These are phyloP conservation scores for Hoplostethus mediterraneus DNA, from an alignment of 2,797 vertebrate species.

Conservation along the genomic window DNA sequence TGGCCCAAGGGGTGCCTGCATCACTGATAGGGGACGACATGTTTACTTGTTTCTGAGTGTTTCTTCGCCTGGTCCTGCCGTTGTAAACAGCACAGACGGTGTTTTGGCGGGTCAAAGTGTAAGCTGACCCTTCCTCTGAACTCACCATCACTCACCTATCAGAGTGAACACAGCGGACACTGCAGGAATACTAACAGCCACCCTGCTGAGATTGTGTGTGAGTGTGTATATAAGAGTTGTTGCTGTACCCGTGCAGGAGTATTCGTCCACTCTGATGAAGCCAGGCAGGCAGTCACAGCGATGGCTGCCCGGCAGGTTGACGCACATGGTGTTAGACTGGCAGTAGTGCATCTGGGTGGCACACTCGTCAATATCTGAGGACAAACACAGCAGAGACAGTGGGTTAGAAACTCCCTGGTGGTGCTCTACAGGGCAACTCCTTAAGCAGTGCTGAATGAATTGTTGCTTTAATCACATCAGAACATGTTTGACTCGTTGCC, in stretches of 20 bases:
- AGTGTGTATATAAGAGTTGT: neutral
- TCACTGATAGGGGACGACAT: too few species aligned
- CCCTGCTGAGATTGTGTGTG: too few species aligned
- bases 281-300: conserved; percentile 93
- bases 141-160: too few species aligned
- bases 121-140: too few species aligned
- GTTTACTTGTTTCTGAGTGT: too few species aligned
- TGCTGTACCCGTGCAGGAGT: conserved; percentile 93
- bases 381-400: conserved; percentile 56
- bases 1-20: too few species aligned
- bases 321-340: conserved; percentile 92
- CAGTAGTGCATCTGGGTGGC: conserved; percentile 96
- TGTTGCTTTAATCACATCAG: too few species aligned
- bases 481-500: conserved; percentile 1
- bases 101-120: too few species aligned
- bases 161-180: too few species aligned
- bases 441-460: neutral
- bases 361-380: conserved; percentile 95
- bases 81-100: too few species aligned
- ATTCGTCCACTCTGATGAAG: conserved; percentile 93
- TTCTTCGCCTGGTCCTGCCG: too few species aligned
- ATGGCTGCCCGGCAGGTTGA: conserved; percentile 92
- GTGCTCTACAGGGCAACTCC: conserved; percentile 2
- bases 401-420: conserved; percentile 22
- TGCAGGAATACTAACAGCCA: too few species aligned